Conservation (phyloP, 1,140 invertebrate genomes). For the Nasonia giraulti region DNA sequence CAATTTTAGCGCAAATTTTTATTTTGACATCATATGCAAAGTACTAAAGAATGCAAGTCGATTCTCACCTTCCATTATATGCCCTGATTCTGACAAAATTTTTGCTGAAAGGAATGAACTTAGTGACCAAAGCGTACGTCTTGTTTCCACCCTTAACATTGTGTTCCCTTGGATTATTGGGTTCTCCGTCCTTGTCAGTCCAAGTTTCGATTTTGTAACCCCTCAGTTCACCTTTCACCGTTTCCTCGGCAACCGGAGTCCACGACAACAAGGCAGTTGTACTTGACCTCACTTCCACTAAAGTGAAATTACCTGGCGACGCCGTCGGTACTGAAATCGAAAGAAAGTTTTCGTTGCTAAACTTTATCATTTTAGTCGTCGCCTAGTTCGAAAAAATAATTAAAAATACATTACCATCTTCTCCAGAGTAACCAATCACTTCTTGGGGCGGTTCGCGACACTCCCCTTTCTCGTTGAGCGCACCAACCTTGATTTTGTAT, state of each 20-base stretch:
- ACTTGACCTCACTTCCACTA: slow-evolving; percentile 82
- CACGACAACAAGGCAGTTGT: slow-evolving; percentile 88
- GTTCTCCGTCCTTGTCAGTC: slow-evolving; percentile 87
- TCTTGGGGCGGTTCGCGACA: slow-evolving; percentile 88
- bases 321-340: slow-evolving; percentile 82
- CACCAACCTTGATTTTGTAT: slow-evolving; percentile 94
- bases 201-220: slow-evolving; percentile 97
- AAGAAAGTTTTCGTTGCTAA: background rate
- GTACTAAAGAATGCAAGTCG: background rate
- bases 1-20: background rate
- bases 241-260: slow-evolving; percentile 85
- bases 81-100: slow-evolving; percentile 93
- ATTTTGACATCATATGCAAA: background rate
- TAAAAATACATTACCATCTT: slow-evolving; percentile 80
- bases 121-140: slow-evolving; percentile 84
- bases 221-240: slow-evolving; percentile 92
- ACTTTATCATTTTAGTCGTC: background rate
- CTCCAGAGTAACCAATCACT: slow-evolving; percentile 94
- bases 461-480: slow-evolving; percentile 92
- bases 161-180: slow-evolving; percentile 83
- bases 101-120: slow-evolving; percentile 91
- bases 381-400: slow-evolving; percentile 9
- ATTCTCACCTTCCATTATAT: slow-evolving; percentile 84
- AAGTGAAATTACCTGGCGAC: slow-evolving; percentile 89
- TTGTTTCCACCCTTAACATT: slow-evolving; percentile 84